Evolutionary conservation across 2,888 invertebrate species (phyloP), one percentile per base, ranked within the genome.

Genomic region (Eupithecia subfuscata): DNA sequence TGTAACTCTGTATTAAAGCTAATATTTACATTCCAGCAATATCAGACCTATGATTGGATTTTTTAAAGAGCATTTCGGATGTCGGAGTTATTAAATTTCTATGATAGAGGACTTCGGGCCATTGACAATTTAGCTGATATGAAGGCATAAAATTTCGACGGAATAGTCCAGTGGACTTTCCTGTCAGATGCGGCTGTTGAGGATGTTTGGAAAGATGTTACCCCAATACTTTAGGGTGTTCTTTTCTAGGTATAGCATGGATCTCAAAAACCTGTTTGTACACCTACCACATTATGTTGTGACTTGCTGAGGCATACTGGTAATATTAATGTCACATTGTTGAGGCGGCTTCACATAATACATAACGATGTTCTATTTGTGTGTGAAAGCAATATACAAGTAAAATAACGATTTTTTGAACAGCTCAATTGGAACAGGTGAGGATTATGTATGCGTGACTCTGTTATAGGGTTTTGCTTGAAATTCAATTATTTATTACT

Each of bases 21-120:
- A 90, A 91, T 92, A 89, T 95, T 95, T 95, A 95, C 89, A 94
- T 95, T 95, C 92, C 95, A 95, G 95, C 95, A 90, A 89, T 91
- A 89, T 91, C 89, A 92, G 88, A 92, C 89, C 89, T 90, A 91
- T 92, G 88, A 92, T 92, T 92, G 94, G 94, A 93, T 92, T 93
- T 92, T 89, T 89, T 92, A 90, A 91, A 91, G 90, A 92, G 84
- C 90, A 89, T 92, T 92, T 91, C 85, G 93, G 93, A 93, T 90
- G 89, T 92, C 87, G 94, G 92, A 91, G 90, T 92, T 88, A 84
- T 93, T 92, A 92, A 65, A 89, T 93, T 92, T 91, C 85, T 92
- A 85, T 75, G 34, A 90, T 89, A 87, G 87, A 86, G 92, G 91
- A 93, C 83, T 92, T 88, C 89, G 83, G 85, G 86, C 89, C 85